Base-by-base conservation (phyloP, 1,140 invertebrate species). In the Zaprionus inermis region DNA sequence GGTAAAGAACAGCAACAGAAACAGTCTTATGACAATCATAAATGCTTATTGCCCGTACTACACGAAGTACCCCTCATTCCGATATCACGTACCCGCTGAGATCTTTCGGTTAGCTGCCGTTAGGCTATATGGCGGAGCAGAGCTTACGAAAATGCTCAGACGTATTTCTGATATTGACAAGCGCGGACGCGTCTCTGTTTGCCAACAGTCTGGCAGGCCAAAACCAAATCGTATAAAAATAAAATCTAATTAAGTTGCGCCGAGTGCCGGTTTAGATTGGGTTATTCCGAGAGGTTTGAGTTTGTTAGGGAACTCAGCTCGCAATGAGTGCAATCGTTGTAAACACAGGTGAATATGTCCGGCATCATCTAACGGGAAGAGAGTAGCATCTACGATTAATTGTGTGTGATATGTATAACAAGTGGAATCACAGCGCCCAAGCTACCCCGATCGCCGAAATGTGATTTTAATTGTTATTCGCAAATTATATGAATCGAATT, bases 101-200 rank as follows among this genome's bases (percentile, higher is more conserved):
- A n/a, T 24, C 38, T n/a, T 5, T 6, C 59, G n/a, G n/a, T 30
- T 10, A 32, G 16, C 10, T 44, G 14, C 16, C 12, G 30, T 34
- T 20, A 10, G 28, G 30, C n/a, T 64, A 64, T 64, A 64, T 64
- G 49, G 49, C 16, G 14, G 66, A 11, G 72, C 22, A 49, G 18
- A 76, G 81, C 81, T 74, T 77, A 68, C 63, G 51, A 57, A 34
- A 51, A 66, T 34, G 55, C 56, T 73, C 83, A 86, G 76, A 88
- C 72, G 76, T 79, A 82, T 79, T 86, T 79, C 2, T 77, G 76
- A 51, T 68, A 79, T 88, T 71, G 79, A 66, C 68, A 44, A 69
- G 76, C 51, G 38, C 51, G 58, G 82, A 82, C 72, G 76, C 52
- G 64, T 24, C 49, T 34, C 18, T 38, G 34, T 65, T 57, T 65